Base-by-base conservation (phyloP, 2,797 vertebrate species). In the Neoniphon sammara region DNA sequence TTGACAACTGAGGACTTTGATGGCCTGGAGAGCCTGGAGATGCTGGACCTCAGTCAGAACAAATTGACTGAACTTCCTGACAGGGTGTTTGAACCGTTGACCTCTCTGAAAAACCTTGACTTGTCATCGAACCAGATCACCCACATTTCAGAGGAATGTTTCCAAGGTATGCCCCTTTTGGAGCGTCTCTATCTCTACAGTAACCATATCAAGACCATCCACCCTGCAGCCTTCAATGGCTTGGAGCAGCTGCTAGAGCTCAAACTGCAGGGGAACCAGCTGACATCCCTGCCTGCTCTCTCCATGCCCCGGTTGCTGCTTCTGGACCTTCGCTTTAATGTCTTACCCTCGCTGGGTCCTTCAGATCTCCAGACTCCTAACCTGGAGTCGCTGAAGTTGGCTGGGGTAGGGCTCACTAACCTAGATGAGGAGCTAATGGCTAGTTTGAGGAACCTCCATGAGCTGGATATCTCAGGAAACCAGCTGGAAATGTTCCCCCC, bases 21-120 rank as follows among this genome's bases (percentile, higher is more conserved):
- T 0, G 92, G 93, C 15, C 88, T 99, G 63, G 90, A 85, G 0
- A 89, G 93, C 71, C 91, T 99, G 60, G 94, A 95, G 87, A 95
- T 97, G 89, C 80, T 99, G 64, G 98, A 99, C 82, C 93, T 99
- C 74, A 98, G 98, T 0, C 97, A 99, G 91, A 99, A 99, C 87
- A 93, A 95, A 78, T 86, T 99, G 64, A 89, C 89, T 14, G 90
- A 92, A 85, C 95, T 99, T 81, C 96, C 96, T 0, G 92, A 93
- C 0, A 86, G 92, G 14, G 94, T 97, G 58, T 99, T 99, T 85
- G 94, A 94, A 80, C 93, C 95, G 3, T 91, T 99, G 36, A 85
- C 82, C 0, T 94, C 95, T 78, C 94, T 99, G 2, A 94, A 86
- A 89, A 99, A 99, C 91, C 89, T 99, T 81, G 98, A 99, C 88